Evolutionary conservation across 2,113 vertebrate species (phyloP).

Genomic region (Himantopus leucocephalus): DNA sequence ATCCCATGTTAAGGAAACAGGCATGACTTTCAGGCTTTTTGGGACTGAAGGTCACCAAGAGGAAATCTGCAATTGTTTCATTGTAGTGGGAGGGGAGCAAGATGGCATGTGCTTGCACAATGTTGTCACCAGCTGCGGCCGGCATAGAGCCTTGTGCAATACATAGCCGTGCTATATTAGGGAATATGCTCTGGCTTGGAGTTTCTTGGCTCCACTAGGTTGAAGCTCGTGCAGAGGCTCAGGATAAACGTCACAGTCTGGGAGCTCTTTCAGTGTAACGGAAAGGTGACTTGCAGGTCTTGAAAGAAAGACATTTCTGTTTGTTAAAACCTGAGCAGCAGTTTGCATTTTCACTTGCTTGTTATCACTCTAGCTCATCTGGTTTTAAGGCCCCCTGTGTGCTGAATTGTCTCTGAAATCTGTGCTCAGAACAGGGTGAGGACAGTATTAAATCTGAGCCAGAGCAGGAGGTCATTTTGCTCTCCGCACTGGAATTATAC

Average conservation of each 20-base stretch:
- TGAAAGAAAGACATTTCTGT: not conserved
- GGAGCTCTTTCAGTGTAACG: not conserved
- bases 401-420: not conserved
- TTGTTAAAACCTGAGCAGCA: not conserved
- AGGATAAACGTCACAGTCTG: fast-evolving
- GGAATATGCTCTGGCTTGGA: not conserved
- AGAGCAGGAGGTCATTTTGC: not conserved
- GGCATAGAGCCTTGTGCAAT: not conserved
- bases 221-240: not conserved
- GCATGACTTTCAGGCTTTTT: not conserved
- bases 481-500: not conserved
- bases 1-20: not conserved
- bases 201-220: not conserved
- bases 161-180: fast-evolving
- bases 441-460: not conserved
- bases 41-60: not conserved
- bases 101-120: not conserved
- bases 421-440: not conserved
- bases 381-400: not conserved
- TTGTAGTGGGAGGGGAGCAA: not conserved
- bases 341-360: not conserved
- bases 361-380: not conserved
- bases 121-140: not conserved
- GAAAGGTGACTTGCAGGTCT: not conserved
- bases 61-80: not conserved